Base-by-base conservation (phyloP, 2,888 invertebrate genomes). In the Andrena flavipes region DNA sequence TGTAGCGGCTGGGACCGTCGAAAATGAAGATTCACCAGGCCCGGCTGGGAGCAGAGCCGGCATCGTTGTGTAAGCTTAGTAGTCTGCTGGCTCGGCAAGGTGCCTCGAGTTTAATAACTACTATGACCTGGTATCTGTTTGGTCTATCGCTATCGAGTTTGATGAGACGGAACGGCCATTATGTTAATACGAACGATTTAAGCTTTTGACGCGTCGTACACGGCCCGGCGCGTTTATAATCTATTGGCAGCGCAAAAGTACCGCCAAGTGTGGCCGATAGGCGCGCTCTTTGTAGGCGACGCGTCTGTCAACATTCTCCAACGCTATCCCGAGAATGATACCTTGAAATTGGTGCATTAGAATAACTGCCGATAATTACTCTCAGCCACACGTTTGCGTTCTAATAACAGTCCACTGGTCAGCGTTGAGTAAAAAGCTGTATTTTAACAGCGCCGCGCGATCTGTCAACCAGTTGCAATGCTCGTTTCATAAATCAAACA, bases 11-110 rank as follows among this genome's bases (percentile, higher is more conserved):
- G 84, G 85, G 85, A 88, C 86, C 88, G 79, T 78, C 88, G 83
- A 90, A 90, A 90, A 88, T 88, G 88, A 91, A 91, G 90, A 91
- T 91, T 91, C 90, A 90, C 87, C 89, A 80, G 84, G 63, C 64
- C 82, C 60, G 79, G 48, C 85, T 60, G 79, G 79, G 20, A 83
- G 77, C 80, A 74, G 72, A 63, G 76, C 70, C 56, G 67, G 63
- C 70, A 78, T 76, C 85, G 62, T 76, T 49, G 76, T 67, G 56
- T 68, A 72, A 68, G 69, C 78, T 71, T 51, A 20, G 42, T 33
- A 51, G 74, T 51, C 48, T 42, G 35, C 62, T 49, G 26, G 64
- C 59, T 42, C 56, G 67, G 26, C n/a, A 48, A 49, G 60, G 35
- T 64, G 63, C 70, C 75, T 68, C 30, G n/a, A 48, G 62, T 68